Evolutionary conservation across 2,888 invertebrate species (phyloP), one percentile per base, ranked within the genome.

Genomic region (Parnassius glacialis): DNA sequence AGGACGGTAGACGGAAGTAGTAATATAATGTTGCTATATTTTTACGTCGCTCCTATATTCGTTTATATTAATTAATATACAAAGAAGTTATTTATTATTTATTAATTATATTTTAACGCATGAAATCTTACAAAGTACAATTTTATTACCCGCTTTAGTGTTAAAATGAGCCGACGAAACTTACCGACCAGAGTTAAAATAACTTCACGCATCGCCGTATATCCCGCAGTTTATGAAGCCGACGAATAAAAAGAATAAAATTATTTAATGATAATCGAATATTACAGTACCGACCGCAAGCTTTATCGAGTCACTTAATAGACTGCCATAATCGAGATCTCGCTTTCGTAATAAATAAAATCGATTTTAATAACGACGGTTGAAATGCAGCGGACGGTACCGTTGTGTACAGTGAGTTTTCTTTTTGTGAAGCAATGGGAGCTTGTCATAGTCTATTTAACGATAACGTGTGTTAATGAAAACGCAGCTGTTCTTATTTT

Each of bases 231-330:
- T 41, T 41, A 41, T 7, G 52, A 16, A 11, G 34, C 34, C 62
- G 41, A 34, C 51, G 16, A 63, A 59, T 58, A 59, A 63, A 59
- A 63, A 45, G 59, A 59, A 63, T 52, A 12, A 56, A 59, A 59
- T 59, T 56, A 63, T 63, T 62, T 59, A 59, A 63, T 44, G 63
- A 63, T 56, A 63, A 59, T 59, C 59, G 63, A 56, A 59, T 54
- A 58, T 58, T 62, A 51, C 51, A 52, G 13, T 43, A 44, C 50
- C 52, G 51, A 45, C 45, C 43, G 62, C 54, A 45, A 43, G 63
- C 34, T 59, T 55, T 55, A 62, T 58, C 63, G 59, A 63, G 12
- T 62, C 58, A 50, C 54, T 55, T 59, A 63, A 63, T 63, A 56
- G 55, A 47, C 58, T 51, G 44, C 52, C 56, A 56, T 45, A 57